Evolutionary conservation across 2,888 invertebrate species (phyloP), one percentile per base, ranked within the genome.

Genomic region (Agrochola litura): DNA sequence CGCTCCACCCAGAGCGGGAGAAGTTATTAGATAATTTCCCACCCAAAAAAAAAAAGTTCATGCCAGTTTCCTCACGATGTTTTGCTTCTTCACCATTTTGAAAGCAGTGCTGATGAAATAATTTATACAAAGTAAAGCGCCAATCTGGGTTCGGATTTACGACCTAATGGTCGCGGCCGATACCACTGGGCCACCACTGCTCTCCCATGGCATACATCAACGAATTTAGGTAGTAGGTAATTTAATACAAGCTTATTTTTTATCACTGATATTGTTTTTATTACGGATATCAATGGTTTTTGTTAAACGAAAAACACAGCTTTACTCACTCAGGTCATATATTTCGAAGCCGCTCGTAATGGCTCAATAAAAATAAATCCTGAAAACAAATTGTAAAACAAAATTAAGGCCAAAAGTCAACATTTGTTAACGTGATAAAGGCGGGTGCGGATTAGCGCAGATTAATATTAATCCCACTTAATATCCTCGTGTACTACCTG

Each of bases 391-490:
- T 71, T 52, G 41, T 70, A 67, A 74, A 77, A 75, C 58, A 82
- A 65, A 78, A 68, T 61, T 60, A 72, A 74, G 43, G 19, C 68
- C 25, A 68, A 61, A 72, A 71, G 76, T 74, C 61, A 82, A 82
- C 73, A 74, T 74, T 76, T 65, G 49, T 58, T 30, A 37, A 22
- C 64, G 43, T 46, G 71, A 66, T 71, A 73, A 72, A 82, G 56
- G n/a, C 46, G 12, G 52, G 30, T 73, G 58, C 58, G 65, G 75
- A 82, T 84, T 78, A 75, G 65, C 63, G 19, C 6, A 75, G 82
- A 84, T 86, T 78, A 80, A 30, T 6, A 12, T 37, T 70, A 79
- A 86, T 81, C 73, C 46, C 37, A 30, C 41, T 49, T 80, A 68
- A 79, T 76, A 52, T 46, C n/a, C 2, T 66, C 37, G 54, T 86